A percentile compares a stretch with the other conserved stretches of the same genome.
Conservation (phyloP, 2,113 vertebrate genomes). For the Xenopus tropicalis region UCB_Xtro_10.0 CM004448.2:67768001-67768500, state of each 20-base stretch:
- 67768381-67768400: constrained; percentile 16
- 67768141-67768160: not conserved
- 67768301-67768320: constrained; percentile 41
- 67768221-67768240: not conserved
- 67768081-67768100: too few species aligned
- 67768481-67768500: constrained; percentile 52
- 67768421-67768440: too few species aligned
- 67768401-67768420: constrained; percentile 35
- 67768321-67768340: constrained; percentile 13
- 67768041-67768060: too few species aligned
- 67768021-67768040: too few species aligned
- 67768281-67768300: constrained; percentile 35
- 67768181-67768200: not conserved
- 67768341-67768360: not conserved
- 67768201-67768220: not conserved
- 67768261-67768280: not conserved
- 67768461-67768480: constrained; percentile 35
- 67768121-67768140: too few species aligned
- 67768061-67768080: too few species aligned
- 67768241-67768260: not conserved
- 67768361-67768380: not conserved
- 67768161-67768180: not conserved
- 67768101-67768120: too few species aligned
- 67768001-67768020: too few species aligned
- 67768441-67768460: too few species aligned